Evolutionary conservation across 2,797 vertebrate genomes (phyloP).

Genomic region (Brachymystax lenok): DNA sequence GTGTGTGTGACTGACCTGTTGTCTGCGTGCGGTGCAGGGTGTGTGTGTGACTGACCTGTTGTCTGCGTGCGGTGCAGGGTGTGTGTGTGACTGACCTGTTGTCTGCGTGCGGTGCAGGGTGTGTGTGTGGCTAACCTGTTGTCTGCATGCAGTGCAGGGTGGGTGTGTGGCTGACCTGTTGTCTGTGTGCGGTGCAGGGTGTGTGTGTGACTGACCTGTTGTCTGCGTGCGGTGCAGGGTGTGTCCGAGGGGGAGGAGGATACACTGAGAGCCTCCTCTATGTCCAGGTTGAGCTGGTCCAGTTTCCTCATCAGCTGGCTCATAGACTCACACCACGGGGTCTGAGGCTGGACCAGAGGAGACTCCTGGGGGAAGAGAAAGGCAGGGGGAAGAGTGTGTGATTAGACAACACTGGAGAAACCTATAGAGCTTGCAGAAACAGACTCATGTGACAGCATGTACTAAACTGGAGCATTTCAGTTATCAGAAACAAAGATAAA

Average conservation of each 20-base stretch:
- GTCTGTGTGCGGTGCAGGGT: background rate
- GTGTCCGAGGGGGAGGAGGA: conserved; percentile 80
- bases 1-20: background rate
- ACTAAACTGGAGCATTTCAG: no score
- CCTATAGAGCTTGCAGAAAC: background rate
- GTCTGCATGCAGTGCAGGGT: background rate
- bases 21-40: no score
- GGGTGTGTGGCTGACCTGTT: background rate
- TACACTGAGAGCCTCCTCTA: conserved; percentile 85
- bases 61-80: background rate
- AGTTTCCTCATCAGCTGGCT: conserved; percentile 85
- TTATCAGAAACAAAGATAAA: no score
- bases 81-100: background rate
- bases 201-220: background rate
- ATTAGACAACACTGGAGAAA: background rate
- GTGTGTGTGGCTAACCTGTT: background rate
- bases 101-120: background rate
- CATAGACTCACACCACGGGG: conserved; percentile 84
- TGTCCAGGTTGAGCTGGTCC: conserved; percentile 86
- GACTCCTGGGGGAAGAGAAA: conserved; percentile 46
- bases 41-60: background rate
- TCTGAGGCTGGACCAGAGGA: conserved; percentile 71
- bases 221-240: conserved; percentile 45
- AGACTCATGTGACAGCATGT: background rate
- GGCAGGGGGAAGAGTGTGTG: conserved; percentile 18